A percentile compares a stretch with the other conserved stretches of the same genome.
phyloP scores from a whole-genome alignment of 2,113 vertebrate genomes.

The Pseudorhombus dupliciocellatus region DNA sequence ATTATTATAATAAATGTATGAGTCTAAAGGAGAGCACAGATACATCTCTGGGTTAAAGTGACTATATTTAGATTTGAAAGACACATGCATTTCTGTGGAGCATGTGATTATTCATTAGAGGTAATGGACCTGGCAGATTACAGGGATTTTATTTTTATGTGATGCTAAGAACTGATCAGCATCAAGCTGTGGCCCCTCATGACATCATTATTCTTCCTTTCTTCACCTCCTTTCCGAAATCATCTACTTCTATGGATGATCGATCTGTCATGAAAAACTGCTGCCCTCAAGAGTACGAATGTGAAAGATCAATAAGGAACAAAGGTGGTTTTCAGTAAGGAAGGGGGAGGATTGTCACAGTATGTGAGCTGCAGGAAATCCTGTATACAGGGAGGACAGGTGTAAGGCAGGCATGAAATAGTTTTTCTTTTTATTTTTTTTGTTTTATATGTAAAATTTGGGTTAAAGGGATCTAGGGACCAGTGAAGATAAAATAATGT shows the following conservation, averaged over 20 bases:
- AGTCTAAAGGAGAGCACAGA: neutral
- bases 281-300: neutral
- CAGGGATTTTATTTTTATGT: conserved; percentile 2
- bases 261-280: neutral
- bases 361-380: neutral
- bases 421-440: too few relatives aligned
- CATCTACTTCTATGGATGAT: too few relatives aligned
- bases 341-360: neutral
- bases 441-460: too few relatives aligned
- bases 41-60: neutral
- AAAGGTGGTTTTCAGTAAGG: neutral
- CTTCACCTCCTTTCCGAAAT: too few relatives aligned
- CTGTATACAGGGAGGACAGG: neutral
- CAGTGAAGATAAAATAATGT: too few relatives aligned
- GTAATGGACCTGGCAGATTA: conserved; percentile 22
- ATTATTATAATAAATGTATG: neutral
- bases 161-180: neutral
- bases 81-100: neutral
- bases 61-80: neutral
- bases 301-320: neutral
- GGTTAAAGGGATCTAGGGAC: too few relatives aligned
- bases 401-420: neutral
- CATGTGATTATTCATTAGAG: conserved; percentile 1
- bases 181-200: neutral
- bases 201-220: neutral